A percentile compares a stretch with the other conserved stretches of the same genome.
These are phyloP conservation scores for Atta colombica DNA, from an alignment of 1,140 invertebrate genomes.

Conservation along the genomic window DNA sequence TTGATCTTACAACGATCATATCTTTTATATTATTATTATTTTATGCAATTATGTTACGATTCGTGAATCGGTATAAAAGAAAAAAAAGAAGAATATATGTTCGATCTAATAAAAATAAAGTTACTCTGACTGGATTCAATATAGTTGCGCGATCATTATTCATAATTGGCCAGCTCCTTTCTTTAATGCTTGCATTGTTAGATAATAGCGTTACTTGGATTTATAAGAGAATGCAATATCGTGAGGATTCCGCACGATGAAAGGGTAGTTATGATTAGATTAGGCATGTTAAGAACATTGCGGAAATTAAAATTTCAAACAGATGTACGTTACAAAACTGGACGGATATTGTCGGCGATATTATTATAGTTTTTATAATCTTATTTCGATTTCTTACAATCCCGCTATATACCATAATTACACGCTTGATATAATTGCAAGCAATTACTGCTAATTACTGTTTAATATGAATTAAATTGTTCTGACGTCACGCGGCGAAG, in stretches of 20 bases:
- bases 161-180: slow-evolving; percentile 36
- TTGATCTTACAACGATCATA: not conserved
- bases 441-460: slow-evolving; percentile 56
- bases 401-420: slow-evolving; percentile 37
- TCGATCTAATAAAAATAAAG: slow-evolving; percentile 32
- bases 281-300: not conserved
- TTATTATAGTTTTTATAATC: not conserved
- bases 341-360: not conserved
- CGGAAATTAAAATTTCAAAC: slow-evolving; percentile 35
- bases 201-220: slow-evolving; percentile 27
- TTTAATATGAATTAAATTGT: slow-evolving; percentile 60
- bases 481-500: slow-evolving; percentile 33
- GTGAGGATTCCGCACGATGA: not conserved
- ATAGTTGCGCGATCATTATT: slow-evolving; percentile 41
- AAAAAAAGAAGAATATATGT: not conserved
- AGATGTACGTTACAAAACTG: not conserved
- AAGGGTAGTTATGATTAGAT: slow-evolving; percentile 3
- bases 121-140: slow-evolving; percentile 5
- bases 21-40: not conserved
- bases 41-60: not conserved
- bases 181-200: slow-evolving; percentile 29
- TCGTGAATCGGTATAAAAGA: not conserved
- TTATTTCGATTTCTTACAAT: slow-evolving; percentile 37
- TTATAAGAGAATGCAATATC: slow-evolving; percentile 31
- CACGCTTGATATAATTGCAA: slow-evolving; percentile 47